These are phyloP conservation scores for Pheosia tremula DNA, from an alignment of 2,888 invertebrate species.

Conservation along the genomic window DNA sequence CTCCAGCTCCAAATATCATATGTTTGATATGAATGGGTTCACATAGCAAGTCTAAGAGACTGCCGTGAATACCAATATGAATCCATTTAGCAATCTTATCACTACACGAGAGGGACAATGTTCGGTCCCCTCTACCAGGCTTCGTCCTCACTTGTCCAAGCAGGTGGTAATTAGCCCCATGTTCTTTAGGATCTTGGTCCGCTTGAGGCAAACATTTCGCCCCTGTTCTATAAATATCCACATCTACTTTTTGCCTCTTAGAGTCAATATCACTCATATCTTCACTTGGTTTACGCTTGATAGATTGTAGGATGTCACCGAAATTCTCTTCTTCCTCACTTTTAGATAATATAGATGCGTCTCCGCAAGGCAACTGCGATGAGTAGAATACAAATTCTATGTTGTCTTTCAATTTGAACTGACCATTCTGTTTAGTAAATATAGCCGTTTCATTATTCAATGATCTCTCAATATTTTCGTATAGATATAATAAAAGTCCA, in stretches of 20 bases:
- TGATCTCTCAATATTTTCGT: conserved; percentile 83
- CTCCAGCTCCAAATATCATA: conserved; percentile 88
- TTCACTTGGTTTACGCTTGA: conserved; percentile 50
- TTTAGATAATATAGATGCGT: conserved; percentile 93
- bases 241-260: conserved; percentile 49
- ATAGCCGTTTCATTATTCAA: conserved; percentile 59
- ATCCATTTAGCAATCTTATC: conserved; percentile 97
- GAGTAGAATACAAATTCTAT: conserved; percentile 93
- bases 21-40: conserved; percentile 88
- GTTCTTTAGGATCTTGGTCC: conserved; percentile 83
- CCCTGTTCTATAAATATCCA: conserved; percentile 90
- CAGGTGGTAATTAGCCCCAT: conserved; percentile 87
- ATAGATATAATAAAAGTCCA: conserved; percentile 91
- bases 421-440: conserved; percentile 51
- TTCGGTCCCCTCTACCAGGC: conserved; percentile 95
- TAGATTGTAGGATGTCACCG: conserved; percentile 56
- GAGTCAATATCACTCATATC: conserved; percentile 38
- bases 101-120: conserved; percentile 96
- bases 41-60: conserved; percentile 87
- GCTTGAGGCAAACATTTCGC: conserved; percentile 89
- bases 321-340: conserved; percentile 50
- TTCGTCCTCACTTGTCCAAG: conserved; percentile 92
- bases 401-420: conserved; percentile 80
- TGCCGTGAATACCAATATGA: conserved; percentile 93
- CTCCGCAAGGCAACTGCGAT: conserved; percentile 96